Evolutionary conservation across 1,140 invertebrate species (phyloP), one percentile per base, ranked within the genome.

Genomic region (Drosophila burlai): DNA sequence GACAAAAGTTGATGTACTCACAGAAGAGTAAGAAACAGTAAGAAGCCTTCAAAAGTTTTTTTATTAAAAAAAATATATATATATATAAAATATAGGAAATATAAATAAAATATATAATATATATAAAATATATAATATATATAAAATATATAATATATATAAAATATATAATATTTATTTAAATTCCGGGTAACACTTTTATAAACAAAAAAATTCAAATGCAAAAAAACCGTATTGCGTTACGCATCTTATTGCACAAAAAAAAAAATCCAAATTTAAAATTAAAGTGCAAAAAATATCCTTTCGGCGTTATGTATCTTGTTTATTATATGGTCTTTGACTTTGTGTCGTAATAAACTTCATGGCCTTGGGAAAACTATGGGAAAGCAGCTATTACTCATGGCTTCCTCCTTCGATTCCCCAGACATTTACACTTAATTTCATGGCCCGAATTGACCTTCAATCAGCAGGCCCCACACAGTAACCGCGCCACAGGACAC

Each of bases 391-490:
- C 21, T 38, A 38, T 43, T 42, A n/a, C 10, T 47, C 24, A 63
- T 40, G 40, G n/a, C 29, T 55, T 21, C 50, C 13, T 11, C 8
- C 16, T 16, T 29, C 5, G n/a, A 31, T 21, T 24, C 21, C 21
- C 36, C 15, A 40, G 18, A 18, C 31, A 42, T 68, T 68, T 42
- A 24, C 45, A 42, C 54, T 68, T 43, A 2, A 29, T 49, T 42
- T 42, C 15, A 58, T 40, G 52, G 26, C 67, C 11, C 8, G 6
- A 40, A 29, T 60, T 60, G 67, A 50, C 69, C 69, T 73, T 72
- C 52, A 31, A 24, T 42, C n/a, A 36, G 65, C 34, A n/a, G 45
- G 49, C 9, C 4, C 9, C 8, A 29, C 15, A 16, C 24, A 29
- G 6, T 29, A 62, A 59, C 9, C 42, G 46, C n/a, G 29, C 38